Evolutionary conservation across 2,888 invertebrate genomes (phyloP).

Genomic region (Rhorus exstirpatorius): DNA sequence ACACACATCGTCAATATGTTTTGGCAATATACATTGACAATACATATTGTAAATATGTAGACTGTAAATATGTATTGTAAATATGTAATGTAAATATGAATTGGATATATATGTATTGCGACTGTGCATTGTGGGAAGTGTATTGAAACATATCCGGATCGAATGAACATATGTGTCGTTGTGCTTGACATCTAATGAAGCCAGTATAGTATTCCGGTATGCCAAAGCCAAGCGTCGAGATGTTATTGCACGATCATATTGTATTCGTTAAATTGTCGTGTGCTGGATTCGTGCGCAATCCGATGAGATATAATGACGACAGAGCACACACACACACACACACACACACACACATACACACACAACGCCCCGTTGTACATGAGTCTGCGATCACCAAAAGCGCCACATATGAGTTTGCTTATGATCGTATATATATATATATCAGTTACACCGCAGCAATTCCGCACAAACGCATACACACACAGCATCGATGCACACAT

Average conservation of each 20-base stretch:
- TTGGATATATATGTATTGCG: too few species aligned
- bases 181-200: conserved; percentile 20
- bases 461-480: conserved; percentile 4
- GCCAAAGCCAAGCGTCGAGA: conserved; percentile 44
- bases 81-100: too few species aligned
- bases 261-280: conserved; percentile 5
- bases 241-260: not conserved
- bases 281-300: conserved; percentile 19
- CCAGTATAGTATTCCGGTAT: conserved; percentile 35
- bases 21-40: too few species aligned
- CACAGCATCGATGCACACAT: not conserved
- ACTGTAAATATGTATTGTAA: too few species aligned
- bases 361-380: conserved; percentile 20
- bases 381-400: conserved; percentile 13
- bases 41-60: too few species aligned
- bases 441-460: conserved; percentile 18
- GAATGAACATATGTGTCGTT: not conserved
- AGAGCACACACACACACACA: not conserved
- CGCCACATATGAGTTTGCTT: conserved; percentile 2
- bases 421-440: not conserved
- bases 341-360: not conserved
- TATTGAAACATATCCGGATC: not conserved
- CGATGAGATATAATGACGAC: conserved; percentile 14
- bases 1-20: too few species aligned
- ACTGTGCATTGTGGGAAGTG: too few species aligned